Evolutionary conservation across 2,797 vertebrate genomes (phyloP).

Genomic region (Rhinatrema bivittatum): DNA sequence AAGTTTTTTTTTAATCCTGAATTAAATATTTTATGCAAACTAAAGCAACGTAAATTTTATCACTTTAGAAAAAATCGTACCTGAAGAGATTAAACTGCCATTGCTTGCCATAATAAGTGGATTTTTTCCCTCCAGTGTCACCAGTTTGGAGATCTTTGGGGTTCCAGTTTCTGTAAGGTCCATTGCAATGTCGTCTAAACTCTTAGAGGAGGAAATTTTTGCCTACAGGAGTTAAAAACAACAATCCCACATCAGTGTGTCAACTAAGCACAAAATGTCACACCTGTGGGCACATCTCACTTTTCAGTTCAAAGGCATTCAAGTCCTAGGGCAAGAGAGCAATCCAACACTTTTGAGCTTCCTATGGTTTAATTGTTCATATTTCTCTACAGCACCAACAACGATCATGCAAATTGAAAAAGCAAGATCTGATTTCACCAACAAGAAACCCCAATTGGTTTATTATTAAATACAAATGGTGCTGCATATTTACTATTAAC

Average conservation of each 20-base stretch:
- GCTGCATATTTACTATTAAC: too few species aligned
- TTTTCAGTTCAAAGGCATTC: conserved; percentile 10
- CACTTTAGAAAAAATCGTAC: too few species aligned
- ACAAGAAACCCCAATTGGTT: too few species aligned
- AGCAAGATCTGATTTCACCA: too few species aligned
- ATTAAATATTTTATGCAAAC: too few species aligned
- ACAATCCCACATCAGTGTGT: neutral
- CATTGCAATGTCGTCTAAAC: conserved; percentile 86
- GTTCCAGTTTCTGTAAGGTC: conserved; percentile 79
- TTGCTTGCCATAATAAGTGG: conserved; percentile 92
- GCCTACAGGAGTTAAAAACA: conserved; percentile 50
- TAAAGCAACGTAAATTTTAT: too few species aligned
- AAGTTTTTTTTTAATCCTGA: too few species aligned
- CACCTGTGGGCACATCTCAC: neutral
- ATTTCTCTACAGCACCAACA: too few species aligned
- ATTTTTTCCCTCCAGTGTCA: conserved; percentile 70
- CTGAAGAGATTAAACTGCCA: conserved; percentile 88
- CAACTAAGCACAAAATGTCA: conserved; percentile 1
- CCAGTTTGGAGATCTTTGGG: conserved; percentile 68
- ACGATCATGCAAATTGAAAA: too few species aligned
- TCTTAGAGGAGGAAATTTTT: conserved; percentile 82
- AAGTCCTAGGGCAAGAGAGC: conserved; percentile 5
- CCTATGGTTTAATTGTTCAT: too few species aligned
- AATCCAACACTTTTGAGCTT: neutral
- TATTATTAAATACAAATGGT: too few species aligned